Conservation (phyloP, 2,888 invertebrate species). For the Micropterix aruncella region DNA sequence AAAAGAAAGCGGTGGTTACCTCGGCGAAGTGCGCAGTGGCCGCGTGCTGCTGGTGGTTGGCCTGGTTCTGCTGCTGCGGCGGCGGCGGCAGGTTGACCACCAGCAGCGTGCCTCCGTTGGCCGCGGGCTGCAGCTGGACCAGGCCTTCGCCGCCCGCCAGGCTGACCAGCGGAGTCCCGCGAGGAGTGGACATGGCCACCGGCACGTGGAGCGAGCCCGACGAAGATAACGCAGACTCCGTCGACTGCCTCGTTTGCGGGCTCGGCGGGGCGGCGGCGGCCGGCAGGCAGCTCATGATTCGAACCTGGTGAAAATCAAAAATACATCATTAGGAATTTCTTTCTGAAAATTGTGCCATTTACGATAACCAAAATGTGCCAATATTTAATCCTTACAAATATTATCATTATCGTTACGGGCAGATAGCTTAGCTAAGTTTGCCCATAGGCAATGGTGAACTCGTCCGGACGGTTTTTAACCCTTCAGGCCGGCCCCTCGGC, state of each 20-base stretch:
- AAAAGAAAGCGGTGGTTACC: too few species aligned
- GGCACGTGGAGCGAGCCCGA: slow-evolving; percentile 11
- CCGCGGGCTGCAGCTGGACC: slow-evolving; percentile 46
- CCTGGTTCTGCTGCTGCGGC: slow-evolving; percentile 23
- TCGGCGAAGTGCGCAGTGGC: slow-evolving; percentile 38
- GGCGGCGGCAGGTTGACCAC: slow-evolving; percentile 73
- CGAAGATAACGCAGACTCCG: slow-evolving; percentile 10
- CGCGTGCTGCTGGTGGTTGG: slow-evolving; percentile 28
- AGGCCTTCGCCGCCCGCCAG: slow-evolving; percentile 37
- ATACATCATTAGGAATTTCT: too few species aligned
- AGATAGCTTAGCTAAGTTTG: too few species aligned
- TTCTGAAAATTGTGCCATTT: too few species aligned
- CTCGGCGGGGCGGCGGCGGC: slow-evolving; percentile 15
- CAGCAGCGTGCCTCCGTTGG: slow-evolving; percentile 58
- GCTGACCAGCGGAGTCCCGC: slow-evolving; percentile 24
- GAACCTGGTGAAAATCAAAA: neutral
- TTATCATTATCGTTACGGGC: too few species aligned
- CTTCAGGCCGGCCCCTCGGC: too few species aligned
- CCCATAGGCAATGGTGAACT: too few species aligned
- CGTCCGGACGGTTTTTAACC: too few species aligned
- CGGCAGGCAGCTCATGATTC: slow-evolving; percentile 11
- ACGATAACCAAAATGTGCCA: too few species aligned
- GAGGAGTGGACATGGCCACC: slow-evolving; percentile 15
- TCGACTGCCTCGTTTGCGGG: slow-evolving; percentile 10
- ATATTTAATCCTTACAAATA: too few species aligned